phyloP scores from a whole-genome alignment of 2,888 invertebrate genomes.

The Laothoe populi region DNA sequence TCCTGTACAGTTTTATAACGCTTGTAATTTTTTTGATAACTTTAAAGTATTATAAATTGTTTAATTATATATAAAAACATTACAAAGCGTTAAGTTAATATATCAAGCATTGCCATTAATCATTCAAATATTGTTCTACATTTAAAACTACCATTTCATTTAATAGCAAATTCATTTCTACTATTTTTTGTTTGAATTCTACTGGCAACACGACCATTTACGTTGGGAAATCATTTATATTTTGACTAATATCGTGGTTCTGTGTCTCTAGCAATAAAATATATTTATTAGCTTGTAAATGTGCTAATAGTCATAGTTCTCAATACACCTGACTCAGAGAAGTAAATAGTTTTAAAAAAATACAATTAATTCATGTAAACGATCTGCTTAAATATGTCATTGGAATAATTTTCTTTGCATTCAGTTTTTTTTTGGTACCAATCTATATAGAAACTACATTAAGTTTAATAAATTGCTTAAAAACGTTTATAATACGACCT shows the following conservation, averaged over 20 bases:
- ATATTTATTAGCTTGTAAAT: background rate
- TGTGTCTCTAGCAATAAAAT: background rate
- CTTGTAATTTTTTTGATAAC: background rate
- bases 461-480: too few species aligned
- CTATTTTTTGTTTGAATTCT: background rate
- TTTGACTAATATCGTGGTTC: background rate
- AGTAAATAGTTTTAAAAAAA: too few species aligned
- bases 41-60: too few species aligned
- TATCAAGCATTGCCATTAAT: conserved; percentile 9
- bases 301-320: conserved; percentile 1
- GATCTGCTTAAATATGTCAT: too few species aligned
- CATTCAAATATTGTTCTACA: conserved; percentile 4
- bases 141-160: background rate
- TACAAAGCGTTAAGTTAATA: background rate
- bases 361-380: too few species aligned
- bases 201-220: background rate
- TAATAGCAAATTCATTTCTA: conserved; percentile 16
- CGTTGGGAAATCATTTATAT: background rate
- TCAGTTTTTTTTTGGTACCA: too few species aligned
- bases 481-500: too few species aligned
- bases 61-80: background rate
- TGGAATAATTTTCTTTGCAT: conserved; percentile 2
- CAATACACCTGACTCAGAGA: conserved; percentile 1
- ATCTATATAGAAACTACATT: too few species aligned
- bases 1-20: background rate